A percentile compares a stretch with the other conserved stretches of the same genome.
phyloP scores from a whole-genome alignment of 1,140 invertebrate species.

The Steinernema feltiae region DNA sequence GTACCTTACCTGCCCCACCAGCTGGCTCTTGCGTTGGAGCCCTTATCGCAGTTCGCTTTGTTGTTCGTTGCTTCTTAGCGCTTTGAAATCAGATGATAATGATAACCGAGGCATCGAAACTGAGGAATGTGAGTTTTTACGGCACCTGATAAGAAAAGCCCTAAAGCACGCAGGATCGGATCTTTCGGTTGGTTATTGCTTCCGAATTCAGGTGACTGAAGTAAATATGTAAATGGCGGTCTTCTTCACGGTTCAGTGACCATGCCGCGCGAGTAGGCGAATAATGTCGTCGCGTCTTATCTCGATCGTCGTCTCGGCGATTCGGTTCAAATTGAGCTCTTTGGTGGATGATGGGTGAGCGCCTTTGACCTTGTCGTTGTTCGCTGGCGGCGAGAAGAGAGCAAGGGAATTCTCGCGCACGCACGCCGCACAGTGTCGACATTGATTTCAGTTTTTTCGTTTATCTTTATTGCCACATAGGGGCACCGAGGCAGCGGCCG shows the following conservation, averaged over 20 bases:
- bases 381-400: neutral
- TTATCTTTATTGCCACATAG: slow-evolving; percentile 9
- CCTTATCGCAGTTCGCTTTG: slow-evolving; percentile 1
- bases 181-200: neutral
- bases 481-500: neutral
- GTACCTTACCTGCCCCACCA: neutral
- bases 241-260: neutral
- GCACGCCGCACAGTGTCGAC: neutral
- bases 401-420: slow-evolving; percentile 1
- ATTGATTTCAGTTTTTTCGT: neutral
- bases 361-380: neutral
- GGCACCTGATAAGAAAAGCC: neutral
- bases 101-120: neutral
- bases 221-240: slow-evolving; percentile 2
- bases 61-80: neutral
- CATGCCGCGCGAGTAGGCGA: neutral
- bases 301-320: neutral
- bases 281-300: neutral
- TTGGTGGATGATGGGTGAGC: neutral
- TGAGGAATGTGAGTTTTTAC: slow-evolving; percentile 3
- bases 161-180: neutral
- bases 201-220: neutral
- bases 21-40: neutral
- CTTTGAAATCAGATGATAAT: neutral
- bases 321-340: neutral